Percentiles rank a stretch among this genome's conserved stretches.
phyloP scores from a whole-genome alignment of 1,140 invertebrate species.

The Tetramorium simillimum region DNA sequence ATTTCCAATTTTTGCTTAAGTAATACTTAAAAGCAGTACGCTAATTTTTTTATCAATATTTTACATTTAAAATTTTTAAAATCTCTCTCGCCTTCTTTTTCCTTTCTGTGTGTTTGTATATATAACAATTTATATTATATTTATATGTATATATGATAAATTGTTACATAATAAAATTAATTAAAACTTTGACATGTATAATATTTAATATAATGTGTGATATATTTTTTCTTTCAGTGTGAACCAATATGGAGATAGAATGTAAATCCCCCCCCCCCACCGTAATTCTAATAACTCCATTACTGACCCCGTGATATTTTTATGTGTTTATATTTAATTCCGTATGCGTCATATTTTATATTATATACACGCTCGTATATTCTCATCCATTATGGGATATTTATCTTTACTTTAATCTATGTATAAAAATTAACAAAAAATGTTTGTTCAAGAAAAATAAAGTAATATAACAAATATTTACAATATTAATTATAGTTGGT shows the following conservation, averaged over 20 bases:
- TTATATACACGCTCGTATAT: background rate
- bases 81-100: background rate
- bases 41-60: slow-evolving; percentile 1
- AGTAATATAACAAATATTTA: background rate
- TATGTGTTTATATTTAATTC: slow-evolving; percentile 32
- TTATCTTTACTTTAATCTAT: slow-evolving; percentile 6
- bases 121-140: background rate
- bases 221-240: background rate
- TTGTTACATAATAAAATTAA: slow-evolving; percentile 13
- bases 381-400: background rate
- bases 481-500: background rate
- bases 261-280: background rate
- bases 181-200: background rate
- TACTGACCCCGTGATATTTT: slow-evolving; percentile 25
- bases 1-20: background rate
- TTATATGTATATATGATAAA: background rate
- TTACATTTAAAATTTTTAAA: background rate
- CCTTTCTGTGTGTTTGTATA: background rate
- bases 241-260: slow-evolving; percentile 11
- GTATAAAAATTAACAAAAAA: background rate
- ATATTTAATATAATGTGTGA: slow-evolving; percentile 11
- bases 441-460: background rate
- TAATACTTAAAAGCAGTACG: background rate
- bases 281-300: slow-evolving; percentile 15
- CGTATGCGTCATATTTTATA: slow-evolving; percentile 18